Conservation (phyloP, 2,113 vertebrate species). For the Corvus moneduloides region DNA sequence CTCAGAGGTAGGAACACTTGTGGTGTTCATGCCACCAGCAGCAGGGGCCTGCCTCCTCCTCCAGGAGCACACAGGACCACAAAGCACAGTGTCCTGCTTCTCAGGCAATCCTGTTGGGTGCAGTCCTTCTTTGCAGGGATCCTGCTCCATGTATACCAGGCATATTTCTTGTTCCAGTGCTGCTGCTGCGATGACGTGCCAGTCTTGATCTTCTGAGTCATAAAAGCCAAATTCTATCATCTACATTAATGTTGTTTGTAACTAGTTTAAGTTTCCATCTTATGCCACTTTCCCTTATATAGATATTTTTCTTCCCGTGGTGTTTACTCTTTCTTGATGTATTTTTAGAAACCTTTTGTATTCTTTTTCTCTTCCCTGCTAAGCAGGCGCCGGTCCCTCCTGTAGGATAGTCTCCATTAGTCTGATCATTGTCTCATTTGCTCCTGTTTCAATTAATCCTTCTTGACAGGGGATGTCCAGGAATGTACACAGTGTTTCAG, state of each 20-base stretch:
- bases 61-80: background rate
- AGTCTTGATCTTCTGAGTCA: background rate
- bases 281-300: background rate
- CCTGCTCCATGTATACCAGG: background rate
- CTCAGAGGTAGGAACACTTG: no score
- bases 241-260: background rate
- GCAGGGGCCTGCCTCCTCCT: background rate
- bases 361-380: background rate
- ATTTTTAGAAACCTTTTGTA: slow-evolving; percentile 22
- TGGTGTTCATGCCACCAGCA: background rate
- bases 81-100: background rate
- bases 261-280: background rate
- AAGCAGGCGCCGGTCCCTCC: background rate
- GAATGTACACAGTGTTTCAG: background rate
- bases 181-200: background rate
- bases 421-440: background rate
- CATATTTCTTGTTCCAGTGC: background rate
- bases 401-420: background rate
- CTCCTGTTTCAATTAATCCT: background rate
- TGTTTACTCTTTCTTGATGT: background rate
- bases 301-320: background rate
- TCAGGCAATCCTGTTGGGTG: background rate
- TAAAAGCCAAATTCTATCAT: background rate
- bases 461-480: background rate
- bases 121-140: background rate